Evolutionary conservation across 2,113 vertebrate species (phyloP), one percentile per base, ranked within the genome.

Genomic region (Vicugna pacos): DNA sequence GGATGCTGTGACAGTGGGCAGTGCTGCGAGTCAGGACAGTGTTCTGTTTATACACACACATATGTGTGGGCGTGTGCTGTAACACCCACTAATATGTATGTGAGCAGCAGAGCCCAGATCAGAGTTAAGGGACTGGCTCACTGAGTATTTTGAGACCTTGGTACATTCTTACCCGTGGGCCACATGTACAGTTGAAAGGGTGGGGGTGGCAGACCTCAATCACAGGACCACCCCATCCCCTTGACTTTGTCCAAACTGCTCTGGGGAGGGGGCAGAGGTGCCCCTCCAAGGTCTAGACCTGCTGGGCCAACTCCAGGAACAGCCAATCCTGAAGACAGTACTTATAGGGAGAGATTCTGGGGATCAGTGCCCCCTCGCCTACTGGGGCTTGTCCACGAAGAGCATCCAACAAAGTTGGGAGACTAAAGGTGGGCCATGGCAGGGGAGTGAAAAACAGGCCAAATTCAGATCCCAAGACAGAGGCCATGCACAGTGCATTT

Each of bases 311-410:
- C 28, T 20, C 76, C 17, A 30, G 20, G 16, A 14, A 16, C 5
- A 2, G 19, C 73, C 6, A 1, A 26, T 22, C 67, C 75, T 67
- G 35, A 32, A 26, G 89, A 56, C 52, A 38, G 72, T 54, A 12
- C 62, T 88, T 32, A 14, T 54, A 19, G 28, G 38, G 73, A 52
- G 28, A 56, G 35, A 28, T 7, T n/a, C 16, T 19, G 24, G 60
- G 19, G 22, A 16, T 70, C 0, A 1, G 22, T 0, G 12, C 8
- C 76, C 79, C 79, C 13, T 56, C 1, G 4, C 19, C 67, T 6
- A 4, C 12, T 1, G 30, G 65, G 38, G 52, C 56, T 50, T 32
- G 0, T 62, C 87, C 42, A 12, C 11, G 42, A 80, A 91, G 26
- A 24, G 58, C 3, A 0, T 22, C 67, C 88, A 62, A 28, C 3